Evolutionary conservation across 2,888 invertebrate species (phyloP), one percentile per base, ranked within the genome.

Genomic region (Monochamus alternatus): DNA sequence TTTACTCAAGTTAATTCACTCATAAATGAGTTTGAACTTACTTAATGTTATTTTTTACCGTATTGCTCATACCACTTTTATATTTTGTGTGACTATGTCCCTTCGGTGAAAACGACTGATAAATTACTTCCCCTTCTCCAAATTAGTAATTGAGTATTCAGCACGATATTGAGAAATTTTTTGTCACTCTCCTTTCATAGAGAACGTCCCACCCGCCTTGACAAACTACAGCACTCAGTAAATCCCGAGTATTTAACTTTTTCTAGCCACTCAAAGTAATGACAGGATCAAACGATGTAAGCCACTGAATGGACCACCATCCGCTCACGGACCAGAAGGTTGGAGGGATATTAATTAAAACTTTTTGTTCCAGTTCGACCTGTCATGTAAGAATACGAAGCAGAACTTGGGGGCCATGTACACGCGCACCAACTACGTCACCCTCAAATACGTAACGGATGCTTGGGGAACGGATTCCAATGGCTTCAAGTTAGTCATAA

Each of bases 361-460:
- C 22, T 69, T 78, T 80, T 86, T 86, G 81, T 91, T 91, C 43
- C 93, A 97, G 97, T 95, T 94, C 87, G 96, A 97, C 89, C 92
- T 97, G 83, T 96, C 97, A 78, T 97, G 97, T 90, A 94, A 95
- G 83, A 96, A 97, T 90, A 97, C 97, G 83, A 95, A 95, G 89
- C 94, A 95, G 90, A 94, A 94, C 85, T 94, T 97, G 81, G 96
- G 96, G 80, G 94, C 95, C 84, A 93, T 97, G 89, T 95, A 96
- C 90, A 97, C 97, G 75, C 93, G 96, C 87, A 96, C 97, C 88
- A 97, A 97, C 92, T 97, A 96, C 90, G 96, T 97, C 87, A 97
- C 97, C 71, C 92, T 97, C 84, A 96, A 96, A 90, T 97, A 97
- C 91, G 95, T 96, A 87, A 97, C 97, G 69, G 97, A 97, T 90